Conservation (phyloP, 2,797 vertebrate genomes). For the Melopsittacus undulatus region DNA sequence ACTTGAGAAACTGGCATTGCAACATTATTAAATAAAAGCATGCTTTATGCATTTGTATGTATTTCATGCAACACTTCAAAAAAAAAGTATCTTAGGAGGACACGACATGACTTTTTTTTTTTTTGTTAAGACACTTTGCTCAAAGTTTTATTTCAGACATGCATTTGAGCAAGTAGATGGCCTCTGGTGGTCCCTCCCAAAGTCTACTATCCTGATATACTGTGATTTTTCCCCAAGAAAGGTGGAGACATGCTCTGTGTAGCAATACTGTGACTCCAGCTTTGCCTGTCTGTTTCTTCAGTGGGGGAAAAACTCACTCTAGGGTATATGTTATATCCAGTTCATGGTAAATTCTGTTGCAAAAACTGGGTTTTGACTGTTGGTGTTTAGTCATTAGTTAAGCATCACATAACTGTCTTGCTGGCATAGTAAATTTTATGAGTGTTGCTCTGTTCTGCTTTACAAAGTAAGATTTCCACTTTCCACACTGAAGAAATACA, state of each 20-base stretch:
- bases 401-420: neutral
- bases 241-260: neutral
- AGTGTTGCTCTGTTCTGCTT: neutral
- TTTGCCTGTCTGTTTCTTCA: neutral
- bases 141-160: neutral
- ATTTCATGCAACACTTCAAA: neutral
- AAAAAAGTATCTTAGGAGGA: neutral
- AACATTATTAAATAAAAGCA: neutral
- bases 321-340: neutral
- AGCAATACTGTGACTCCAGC: neutral
- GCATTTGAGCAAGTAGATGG: neutral
- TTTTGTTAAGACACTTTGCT: neutral
- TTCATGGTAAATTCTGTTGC: neutral
- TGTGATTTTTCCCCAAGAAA: neutral
- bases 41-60: neutral
- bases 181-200: neutral
- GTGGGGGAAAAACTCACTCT: neutral
- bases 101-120: rapidly evolving
- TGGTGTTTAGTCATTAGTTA: neutral
- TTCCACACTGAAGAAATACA: neutral
- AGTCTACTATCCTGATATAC: neutral
- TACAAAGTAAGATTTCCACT: neutral
- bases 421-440: neutral
- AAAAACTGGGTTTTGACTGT: neutral
- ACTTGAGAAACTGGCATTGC: neutral